Base-by-base conservation (phyloP, 2,888 invertebrate genomes). In the Eupithecia exiguata region DNA sequence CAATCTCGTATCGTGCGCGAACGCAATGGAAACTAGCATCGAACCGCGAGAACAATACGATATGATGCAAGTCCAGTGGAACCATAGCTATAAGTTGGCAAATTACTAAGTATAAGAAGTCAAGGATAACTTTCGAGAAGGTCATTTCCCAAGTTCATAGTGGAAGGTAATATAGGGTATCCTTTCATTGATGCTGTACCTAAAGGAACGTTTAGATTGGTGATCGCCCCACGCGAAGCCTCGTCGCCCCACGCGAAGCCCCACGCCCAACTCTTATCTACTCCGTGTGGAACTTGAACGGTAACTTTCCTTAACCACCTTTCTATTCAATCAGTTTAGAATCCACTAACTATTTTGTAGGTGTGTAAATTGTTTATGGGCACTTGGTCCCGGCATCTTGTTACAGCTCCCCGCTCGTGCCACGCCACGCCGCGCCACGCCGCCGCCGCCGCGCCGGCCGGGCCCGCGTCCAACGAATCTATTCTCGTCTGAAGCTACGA, bases 401-500 rank as follows among this genome's bases (percentile, higher is more conserved):
- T 30, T 36, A 66, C 18, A 36, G 18, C n/a, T 58, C 43, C 53
- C 68, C 65, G 53, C 46, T 35, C 72, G 61, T n/a, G 49, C 9
- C n/a, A n/a, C 49, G 49, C 18, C 49, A 71, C 74, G 63, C 14
- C 77, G 74, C 74, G 74, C 66, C 75, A 21, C 14, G 43, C 6
- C 53, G 53, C n/a, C 18, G 10, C 10, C n/a, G n/a, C n/a, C n/a
- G n/a, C n/a, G n/a, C n/a, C n/a, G n/a, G n/a, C n/a, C n/a, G n/a
- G n/a, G 21, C n/a, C 74, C 72, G 25, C 71, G 71, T 73, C 75
- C 71, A 63, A 46, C 68, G 74, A 78, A 76, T 75, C 74, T 75
- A 75, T 72, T 73, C 67, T 76, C 75, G 70, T 76, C 70, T 72
- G 70, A 74, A 77, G 70, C 53, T 76, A 74, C 70, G 71, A 49